Evolutionary conservation across 2,888 invertebrate species (phyloP).

Genomic region (Craniophora ligustri): DNA sequence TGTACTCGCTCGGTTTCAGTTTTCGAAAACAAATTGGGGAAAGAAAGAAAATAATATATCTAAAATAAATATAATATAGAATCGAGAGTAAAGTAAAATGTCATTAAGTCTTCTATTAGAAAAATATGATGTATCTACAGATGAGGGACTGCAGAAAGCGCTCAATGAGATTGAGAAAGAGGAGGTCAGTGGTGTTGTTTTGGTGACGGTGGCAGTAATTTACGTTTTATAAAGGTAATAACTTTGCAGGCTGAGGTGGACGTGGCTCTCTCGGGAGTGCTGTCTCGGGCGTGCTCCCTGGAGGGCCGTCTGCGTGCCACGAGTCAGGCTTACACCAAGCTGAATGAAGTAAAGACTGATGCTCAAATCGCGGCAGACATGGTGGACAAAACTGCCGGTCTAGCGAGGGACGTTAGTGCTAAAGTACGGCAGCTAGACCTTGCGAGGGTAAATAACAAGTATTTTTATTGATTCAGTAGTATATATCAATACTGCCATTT

Average conservation of each 20-base stretch:
- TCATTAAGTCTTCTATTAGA: conserved; percentile 78
- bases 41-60: not conserved
- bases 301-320: conserved; percentile 94
- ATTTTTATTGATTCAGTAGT: not conserved
- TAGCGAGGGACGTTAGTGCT: conserved; percentile 98
- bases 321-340: conserved; percentile 93
- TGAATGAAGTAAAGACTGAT: conserved; percentile 93
- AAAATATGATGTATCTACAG: conserved; percentile 86
- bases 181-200: conserved; percentile 77
- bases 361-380: conserved; percentile 94
- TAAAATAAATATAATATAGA: conserved; percentile 25
- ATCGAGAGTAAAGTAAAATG: conserved; percentile 53
- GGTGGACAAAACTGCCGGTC: conserved; percentile 95
- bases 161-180: conserved; percentile 88
- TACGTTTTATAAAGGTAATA: conserved; percentile 14
- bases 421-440: conserved; percentile 98
- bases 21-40: not conserved
- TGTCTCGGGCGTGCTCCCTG: conserved; percentile 92
- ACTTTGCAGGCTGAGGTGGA: conserved; percentile 90
- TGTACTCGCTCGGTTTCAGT: too few species aligned
- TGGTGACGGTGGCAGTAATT: conserved; percentile 51
- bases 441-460: conserved; percentile 91
- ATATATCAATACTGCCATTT: not conserved
- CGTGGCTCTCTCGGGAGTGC: conserved; percentile 90
- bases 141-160: conserved; percentile 88